These are phyloP conservation scores for Catostomus latipinnis DNA, from an alignment of 2,797 vertebrate genomes.

Conservation along the genomic window DNA sequence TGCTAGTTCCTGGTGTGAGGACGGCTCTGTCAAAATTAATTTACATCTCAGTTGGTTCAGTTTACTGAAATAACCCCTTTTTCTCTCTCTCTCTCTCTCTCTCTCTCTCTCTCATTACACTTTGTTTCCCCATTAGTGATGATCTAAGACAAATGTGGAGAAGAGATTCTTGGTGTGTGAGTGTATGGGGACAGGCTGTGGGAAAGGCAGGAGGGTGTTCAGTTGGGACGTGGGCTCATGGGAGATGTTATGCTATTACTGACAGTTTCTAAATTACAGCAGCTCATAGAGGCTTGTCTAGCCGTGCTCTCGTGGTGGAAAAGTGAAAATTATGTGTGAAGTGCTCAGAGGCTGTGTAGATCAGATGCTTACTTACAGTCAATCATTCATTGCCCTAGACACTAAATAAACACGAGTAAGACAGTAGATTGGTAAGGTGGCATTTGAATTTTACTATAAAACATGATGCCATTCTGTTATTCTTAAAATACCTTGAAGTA, in stretches of 20 bases:
- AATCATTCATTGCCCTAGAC: not conserved
- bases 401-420: not conserved
- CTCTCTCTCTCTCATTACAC: not conserved
- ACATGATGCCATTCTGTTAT: too few relatives aligned
- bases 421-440: not conserved
- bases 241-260: constrained; percentile 45
- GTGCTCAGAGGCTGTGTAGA: constrained; percentile 5
- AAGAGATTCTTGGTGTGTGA: constrained; percentile 21
- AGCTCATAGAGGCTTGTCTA: constrained; percentile 2
- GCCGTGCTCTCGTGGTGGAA: constrained; percentile 28
- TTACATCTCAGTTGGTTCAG: constrained; percentile 6
- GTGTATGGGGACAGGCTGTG: constrained; percentile 44
- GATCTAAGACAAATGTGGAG: constrained; percentile 5
- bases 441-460: not conserved
- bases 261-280: constrained; percentile 53
- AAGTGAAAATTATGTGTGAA: constrained; percentile 34
- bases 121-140: constrained; percentile 16
- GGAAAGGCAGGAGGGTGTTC: constrained; percentile 45
- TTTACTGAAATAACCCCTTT: constrained; percentile 1
- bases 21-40: too few relatives aligned
- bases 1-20: too few relatives aligned
- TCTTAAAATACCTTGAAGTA: too few relatives aligned
- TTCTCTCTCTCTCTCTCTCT: not conserved
- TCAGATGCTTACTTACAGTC: not conserved
- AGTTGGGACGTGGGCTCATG: constrained; percentile 45